Conservation (phyloP, 2,888 invertebrate species). For the Aphodius sticticus region DNA sequence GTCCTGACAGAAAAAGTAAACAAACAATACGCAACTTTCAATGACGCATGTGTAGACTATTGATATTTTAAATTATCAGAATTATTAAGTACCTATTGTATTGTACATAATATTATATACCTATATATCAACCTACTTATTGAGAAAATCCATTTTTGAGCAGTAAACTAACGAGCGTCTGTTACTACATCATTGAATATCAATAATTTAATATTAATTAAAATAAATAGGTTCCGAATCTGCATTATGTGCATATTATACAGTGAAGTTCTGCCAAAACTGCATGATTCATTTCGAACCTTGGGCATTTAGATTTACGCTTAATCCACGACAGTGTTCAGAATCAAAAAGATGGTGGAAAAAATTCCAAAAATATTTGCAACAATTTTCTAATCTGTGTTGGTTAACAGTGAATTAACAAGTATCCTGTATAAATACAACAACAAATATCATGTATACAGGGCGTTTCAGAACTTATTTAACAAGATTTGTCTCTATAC, state of each 20-base stretch:
- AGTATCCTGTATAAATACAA: no score
- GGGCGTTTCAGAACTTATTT: no score
- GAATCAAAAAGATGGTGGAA: background rate
- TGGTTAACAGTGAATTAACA: no score
- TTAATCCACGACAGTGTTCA: background rate
- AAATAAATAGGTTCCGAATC: background rate
- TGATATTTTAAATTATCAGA: background rate
- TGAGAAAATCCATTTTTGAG: no score
- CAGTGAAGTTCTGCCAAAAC: background rate
- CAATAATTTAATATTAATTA: background rate
- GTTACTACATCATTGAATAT: background rate
- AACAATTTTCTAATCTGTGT: no score
- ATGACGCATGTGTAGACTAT: background rate
- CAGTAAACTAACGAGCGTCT: background rate
- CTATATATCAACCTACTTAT: no score
- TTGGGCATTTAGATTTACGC: background rate
- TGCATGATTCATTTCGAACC: background rate
- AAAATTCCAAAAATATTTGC: background rate
- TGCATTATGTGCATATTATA: background rate
- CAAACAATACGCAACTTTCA: background rate
- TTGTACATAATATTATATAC: no score
- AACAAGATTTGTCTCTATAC: no score
- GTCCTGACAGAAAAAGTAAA: background rate
- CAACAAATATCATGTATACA: no score
- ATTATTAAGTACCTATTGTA: background rate